Evolutionary conservation across 2,888 invertebrate species (phyloP).

Genomic region (Eupithecia vulgata): DNA sequence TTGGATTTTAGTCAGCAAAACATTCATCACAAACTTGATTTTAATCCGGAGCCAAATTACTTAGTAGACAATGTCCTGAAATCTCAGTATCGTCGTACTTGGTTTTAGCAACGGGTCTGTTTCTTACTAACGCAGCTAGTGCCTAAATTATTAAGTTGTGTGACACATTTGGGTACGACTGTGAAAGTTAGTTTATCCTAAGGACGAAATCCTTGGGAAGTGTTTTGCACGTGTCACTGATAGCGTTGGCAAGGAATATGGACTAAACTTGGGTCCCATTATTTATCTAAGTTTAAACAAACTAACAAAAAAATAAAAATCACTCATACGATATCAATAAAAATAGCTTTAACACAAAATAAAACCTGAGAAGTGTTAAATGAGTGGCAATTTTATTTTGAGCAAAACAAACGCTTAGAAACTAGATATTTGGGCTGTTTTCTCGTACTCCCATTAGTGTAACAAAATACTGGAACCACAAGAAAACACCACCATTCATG

Average conservation of each 20-base stretch:
- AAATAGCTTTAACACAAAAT: not conserved
- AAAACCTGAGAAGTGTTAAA: not conserved
- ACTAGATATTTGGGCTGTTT: not conserved
- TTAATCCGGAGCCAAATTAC: not conserved
- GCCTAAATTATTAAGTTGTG: conserved; percentile 48
- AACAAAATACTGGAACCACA: no score
- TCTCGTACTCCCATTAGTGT: no score
- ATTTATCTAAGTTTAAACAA: not conserved
- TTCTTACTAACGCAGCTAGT: conserved; percentile 44
- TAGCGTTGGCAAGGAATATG: conserved; percentile 2
- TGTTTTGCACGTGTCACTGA: conserved; percentile 15
- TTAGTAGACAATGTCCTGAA: conserved; percentile 17
- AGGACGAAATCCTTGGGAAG: conserved; percentile 10
- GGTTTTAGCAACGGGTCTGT: conserved; percentile 36
- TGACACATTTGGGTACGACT: conserved; percentile 41
- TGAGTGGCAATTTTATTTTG: not conserved
- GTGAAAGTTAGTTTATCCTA: conserved; percentile 30
- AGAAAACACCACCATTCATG: not conserved
- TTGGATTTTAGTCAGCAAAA: not conserved
- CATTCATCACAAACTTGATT: not conserved
- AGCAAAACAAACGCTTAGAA: not conserved
- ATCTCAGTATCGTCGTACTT: conserved; percentile 10
- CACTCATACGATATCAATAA: no score
- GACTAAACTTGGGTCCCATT: not conserved
- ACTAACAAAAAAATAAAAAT: not conserved